A percentile compares a stretch with the other conserved stretches of the same genome.
Conservation (phyloP, 2,888 invertebrate genomes). For the Melinopterus prodromus region DNA sequence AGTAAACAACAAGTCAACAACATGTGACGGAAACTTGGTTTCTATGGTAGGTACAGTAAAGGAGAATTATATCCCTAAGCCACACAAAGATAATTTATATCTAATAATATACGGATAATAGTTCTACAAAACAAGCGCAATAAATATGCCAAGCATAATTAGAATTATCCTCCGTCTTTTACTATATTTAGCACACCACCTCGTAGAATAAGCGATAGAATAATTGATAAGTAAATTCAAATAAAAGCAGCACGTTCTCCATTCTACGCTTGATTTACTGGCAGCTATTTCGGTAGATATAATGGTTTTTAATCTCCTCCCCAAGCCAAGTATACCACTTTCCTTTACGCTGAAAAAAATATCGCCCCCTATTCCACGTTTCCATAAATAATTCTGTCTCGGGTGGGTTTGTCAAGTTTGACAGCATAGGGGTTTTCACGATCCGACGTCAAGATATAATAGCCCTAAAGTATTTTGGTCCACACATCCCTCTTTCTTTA, state of each 20-base stretch:
- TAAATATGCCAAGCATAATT: background rate
- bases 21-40: too few relatives aligned
- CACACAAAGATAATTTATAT: too few relatives aligned
- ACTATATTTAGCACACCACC: background rate
- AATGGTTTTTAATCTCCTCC: background rate
- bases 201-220: background rate
- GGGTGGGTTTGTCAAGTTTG: background rate
- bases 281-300: background rate
- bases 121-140: background rate
- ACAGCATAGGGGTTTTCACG: background rate
- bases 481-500: background rate
- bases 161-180: too few relatives aligned
- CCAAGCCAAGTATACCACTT: background rate
- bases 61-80: too few relatives aligned
- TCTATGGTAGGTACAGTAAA: too few relatives aligned
- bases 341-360: background rate
- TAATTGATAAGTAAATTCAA: background rate
- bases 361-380: background rate
- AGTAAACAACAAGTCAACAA: too few relatives aligned
- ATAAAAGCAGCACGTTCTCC: background rate
- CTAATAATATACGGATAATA: too few relatives aligned
- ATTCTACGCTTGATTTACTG: background rate
- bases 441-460: background rate
- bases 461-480: background rate
- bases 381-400: background rate